These are phyloP conservation scores for Aethina tumida DNA, from an alignment of 1,140 invertebrate genomes.

Conservation along the genomic window DNA sequence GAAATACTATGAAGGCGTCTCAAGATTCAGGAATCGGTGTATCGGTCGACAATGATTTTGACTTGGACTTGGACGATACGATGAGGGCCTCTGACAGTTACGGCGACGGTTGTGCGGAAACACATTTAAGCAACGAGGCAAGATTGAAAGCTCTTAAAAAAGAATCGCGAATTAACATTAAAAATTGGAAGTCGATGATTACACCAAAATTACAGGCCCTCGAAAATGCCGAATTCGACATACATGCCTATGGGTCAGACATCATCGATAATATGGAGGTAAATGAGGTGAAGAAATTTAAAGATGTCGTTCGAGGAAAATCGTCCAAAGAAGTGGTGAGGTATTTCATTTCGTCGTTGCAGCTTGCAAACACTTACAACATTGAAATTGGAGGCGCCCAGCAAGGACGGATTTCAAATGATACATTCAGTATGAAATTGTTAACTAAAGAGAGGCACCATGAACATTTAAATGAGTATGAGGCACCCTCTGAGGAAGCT, in stretches of 20 bases:
- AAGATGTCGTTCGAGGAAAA: constrained; percentile 21
- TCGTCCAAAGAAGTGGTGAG: constrained; percentile 24
- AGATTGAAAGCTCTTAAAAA: too few relatives aligned
- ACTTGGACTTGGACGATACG: too few relatives aligned
- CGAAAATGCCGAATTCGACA: constrained; percentile 27
- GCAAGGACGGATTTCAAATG: constrained; percentile 25
- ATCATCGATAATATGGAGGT: constrained; percentile 26
- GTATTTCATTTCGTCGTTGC: constrained; percentile 28
- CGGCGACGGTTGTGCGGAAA: too few relatives aligned
- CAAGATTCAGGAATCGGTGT: too few relatives aligned
- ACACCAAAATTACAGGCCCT: constrained; percentile 22
- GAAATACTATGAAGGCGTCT: too few relatives aligned
- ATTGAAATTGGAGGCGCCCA: constrained; percentile 24
- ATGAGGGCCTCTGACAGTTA: too few relatives aligned
- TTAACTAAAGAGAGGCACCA: constrained; percentile 27
- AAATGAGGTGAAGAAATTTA: constrained; percentile 17
- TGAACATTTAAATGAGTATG: constrained; percentile 28
- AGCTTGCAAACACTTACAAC: constrained; percentile 30
- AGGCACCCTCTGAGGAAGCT: constrained; percentile 27
- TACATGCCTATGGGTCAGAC: constrained; percentile 28
- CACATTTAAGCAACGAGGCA: too few relatives aligned
- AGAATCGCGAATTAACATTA: too few relatives aligned
- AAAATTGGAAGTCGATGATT: constrained; percentile 29
- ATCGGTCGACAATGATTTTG: too few relatives aligned
- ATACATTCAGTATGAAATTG: constrained; percentile 26